phyloP scores from a whole-genome alignment of 2,888 invertebrate genomes.

The Andrena dorsata region DNA sequence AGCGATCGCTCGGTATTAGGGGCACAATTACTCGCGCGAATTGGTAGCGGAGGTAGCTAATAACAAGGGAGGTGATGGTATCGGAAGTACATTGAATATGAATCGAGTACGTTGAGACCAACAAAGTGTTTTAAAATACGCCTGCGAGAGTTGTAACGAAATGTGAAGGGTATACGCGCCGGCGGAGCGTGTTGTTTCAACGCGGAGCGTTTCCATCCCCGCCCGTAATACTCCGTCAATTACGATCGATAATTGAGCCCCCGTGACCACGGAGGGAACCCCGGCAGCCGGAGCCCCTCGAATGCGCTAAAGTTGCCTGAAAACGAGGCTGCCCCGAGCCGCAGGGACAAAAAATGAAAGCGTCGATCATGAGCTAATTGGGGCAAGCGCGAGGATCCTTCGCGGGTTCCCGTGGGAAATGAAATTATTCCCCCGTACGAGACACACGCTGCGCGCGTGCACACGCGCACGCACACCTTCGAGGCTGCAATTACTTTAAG shows the following conservation, averaged over 20 bases:
- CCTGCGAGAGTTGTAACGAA: no score
- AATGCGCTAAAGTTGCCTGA: slow-evolving; percentile 34
- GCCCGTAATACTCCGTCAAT: slow-evolving; percentile 41
- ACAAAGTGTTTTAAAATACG: no score
- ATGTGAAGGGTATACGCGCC: neutral
- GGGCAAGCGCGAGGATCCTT: slow-evolving; percentile 54
- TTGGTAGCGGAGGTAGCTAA: no score
- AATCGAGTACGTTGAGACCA: no score
- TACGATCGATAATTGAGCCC: slow-evolving; percentile 63
- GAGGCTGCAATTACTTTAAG: slow-evolving; percentile 72
- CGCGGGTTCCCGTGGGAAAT: slow-evolving; percentile 70
- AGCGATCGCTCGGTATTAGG: no score
- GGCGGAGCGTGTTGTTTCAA: slow-evolving; percentile 14
- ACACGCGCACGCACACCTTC: slow-evolving; percentile 32
- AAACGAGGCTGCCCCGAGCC: slow-evolving; percentile 23
- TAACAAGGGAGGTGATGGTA: no score
- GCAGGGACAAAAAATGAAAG: slow-evolving; percentile 48
- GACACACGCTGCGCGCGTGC: slow-evolving; percentile 32
- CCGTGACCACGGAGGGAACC: neutral
- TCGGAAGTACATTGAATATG: no score
- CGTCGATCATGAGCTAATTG: slow-evolving; percentile 66
- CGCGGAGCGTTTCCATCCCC: slow-evolving; percentile 15
- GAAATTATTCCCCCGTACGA: slow-evolving; percentile 61
- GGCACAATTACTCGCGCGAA: no score
- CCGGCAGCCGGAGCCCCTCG: slow-evolving; percentile 18